Conservation (phyloP, 2,797 vertebrate genomes). For the Acropternis orthonyx region DNA sequence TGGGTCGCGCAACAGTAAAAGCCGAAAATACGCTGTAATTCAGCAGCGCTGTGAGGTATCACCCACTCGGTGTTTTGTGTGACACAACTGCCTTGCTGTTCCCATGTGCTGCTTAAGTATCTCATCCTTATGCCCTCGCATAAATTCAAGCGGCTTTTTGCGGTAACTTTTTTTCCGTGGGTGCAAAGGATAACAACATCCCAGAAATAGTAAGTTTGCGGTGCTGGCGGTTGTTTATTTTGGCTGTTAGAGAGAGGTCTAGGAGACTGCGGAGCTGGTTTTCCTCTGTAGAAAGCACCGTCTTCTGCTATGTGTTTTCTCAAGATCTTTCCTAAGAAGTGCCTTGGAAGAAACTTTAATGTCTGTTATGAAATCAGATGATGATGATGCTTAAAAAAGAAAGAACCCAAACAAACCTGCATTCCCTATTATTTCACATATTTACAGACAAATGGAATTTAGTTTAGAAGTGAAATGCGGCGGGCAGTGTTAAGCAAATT, state of each 20-base stretch:
- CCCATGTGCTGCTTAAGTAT: accelerated
- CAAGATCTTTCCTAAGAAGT: background rate
- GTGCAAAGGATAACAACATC: background rate
- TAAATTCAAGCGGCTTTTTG: background rate
- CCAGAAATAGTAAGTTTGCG: background rate
- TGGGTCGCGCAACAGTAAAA: background rate
- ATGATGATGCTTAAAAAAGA: background rate
- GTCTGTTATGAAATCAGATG: background rate
- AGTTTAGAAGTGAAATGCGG: background rate
- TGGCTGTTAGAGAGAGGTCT: background rate
- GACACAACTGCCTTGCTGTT: background rate
- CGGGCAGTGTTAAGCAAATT: background rate
- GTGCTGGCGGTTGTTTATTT: background rate
- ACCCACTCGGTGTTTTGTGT: accelerated
- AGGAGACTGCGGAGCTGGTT: background rate
- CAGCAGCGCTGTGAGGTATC: accelerated
- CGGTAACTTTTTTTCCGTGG: background rate
- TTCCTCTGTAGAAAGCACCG: background rate
- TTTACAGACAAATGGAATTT: background rate
- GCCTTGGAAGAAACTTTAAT: background rate
- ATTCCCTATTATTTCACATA: background rate
- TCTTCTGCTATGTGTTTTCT: background rate
- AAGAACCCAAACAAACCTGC: background rate
- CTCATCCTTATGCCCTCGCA: background rate
- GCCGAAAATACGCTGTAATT: background rate